Evolutionary conservation across 1,140 invertebrate genomes (phyloP).

Genomic region (Helicoverpa zea): DNA sequence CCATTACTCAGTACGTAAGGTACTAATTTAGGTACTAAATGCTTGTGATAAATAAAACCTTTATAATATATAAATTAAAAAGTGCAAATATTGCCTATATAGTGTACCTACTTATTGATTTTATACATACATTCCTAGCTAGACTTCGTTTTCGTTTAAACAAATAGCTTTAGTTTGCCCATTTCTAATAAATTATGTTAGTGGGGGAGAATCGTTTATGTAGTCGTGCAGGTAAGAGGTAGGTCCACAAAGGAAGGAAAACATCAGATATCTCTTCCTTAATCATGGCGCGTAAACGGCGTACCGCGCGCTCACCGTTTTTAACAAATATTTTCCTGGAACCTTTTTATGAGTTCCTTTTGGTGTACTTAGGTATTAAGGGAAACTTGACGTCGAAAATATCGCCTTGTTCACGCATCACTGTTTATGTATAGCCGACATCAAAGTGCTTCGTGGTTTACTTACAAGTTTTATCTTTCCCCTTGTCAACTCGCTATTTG

Average conservation of each 20-base stretch:
- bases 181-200: conserved; percentile 41
- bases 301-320: conserved; percentile 54
- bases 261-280: conserved; percentile 67
- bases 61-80: too few species aligned
- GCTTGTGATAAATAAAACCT: too few species aligned
- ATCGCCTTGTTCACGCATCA: conserved; percentile 53
- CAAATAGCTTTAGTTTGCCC: conserved; percentile 16
- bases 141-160: conserved; percentile 8
- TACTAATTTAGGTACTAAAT: too few species aligned
- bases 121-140: not conserved
- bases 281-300: conserved; percentile 65
- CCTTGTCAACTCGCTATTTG: conserved; percentile 52
- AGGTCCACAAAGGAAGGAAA: conserved; percentile 59
- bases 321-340: conserved; percentile 69
- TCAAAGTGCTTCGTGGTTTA: conserved; percentile 55
- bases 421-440: conserved; percentile 53
- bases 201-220: conserved; percentile 24
- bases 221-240: conserved; percentile 36
- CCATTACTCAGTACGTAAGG: too few species aligned
- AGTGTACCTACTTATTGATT: not conserved
- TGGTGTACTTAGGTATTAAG: conserved; percentile 59
- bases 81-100: not conserved
- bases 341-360: conserved; percentile 65
- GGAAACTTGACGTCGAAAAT: conserved; percentile 60
- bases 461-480: conserved; percentile 56